phyloP scores from a whole-genome alignment of 2,113 vertebrate species.

The Planiliza haematocheilus region DNA sequence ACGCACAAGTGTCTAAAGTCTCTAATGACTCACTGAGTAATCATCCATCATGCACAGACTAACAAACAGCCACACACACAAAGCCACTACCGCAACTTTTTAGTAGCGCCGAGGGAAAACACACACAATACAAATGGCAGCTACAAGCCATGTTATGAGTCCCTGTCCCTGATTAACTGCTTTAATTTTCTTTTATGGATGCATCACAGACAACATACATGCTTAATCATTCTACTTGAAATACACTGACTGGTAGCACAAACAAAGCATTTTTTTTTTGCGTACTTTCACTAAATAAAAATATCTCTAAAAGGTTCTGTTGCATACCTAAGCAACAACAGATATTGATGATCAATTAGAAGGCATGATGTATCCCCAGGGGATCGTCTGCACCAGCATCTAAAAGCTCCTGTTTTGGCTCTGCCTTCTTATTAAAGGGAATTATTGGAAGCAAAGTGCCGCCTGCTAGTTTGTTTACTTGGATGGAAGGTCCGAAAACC shows the following conservation, averaged over 20 bases:
- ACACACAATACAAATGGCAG: constrained; percentile 40
- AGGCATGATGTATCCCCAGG: constrained; percentile 1
- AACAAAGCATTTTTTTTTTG: constrained; percentile 6
- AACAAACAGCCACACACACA: not conserved
- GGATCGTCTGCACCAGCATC: constrained; percentile 18
- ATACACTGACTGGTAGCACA: constrained; percentile 14
- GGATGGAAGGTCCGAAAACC: constrained; percentile 41
- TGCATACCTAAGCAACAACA: constrained; percentile 12
- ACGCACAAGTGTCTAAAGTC: constrained; percentile 25
- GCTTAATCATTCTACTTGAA: constrained; percentile 32
- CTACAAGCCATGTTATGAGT: constrained; percentile 46
- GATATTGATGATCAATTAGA: constrained; percentile 38
- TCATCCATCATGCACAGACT: constrained; percentile 51
- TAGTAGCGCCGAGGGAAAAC: constrained; percentile 13
- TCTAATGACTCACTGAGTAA: constrained; percentile 34
- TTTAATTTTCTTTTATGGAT: constrained; percentile 67
- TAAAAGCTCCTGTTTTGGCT: constrained; percentile 53
- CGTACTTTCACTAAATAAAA: constrained; percentile 3
- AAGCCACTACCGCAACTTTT: not conserved
- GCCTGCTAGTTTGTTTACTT: constrained; percentile 65
- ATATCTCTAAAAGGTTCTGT: constrained; percentile 14
- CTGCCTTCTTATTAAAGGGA: constrained; percentile 29
- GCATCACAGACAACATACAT: constrained; percentile 46
- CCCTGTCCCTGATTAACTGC: constrained; percentile 57
- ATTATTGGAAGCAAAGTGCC: constrained; percentile 38